phyloP scores from a whole-genome alignment of 2,113 vertebrate species.

The Chelonoidis abingdonii region DNA sequence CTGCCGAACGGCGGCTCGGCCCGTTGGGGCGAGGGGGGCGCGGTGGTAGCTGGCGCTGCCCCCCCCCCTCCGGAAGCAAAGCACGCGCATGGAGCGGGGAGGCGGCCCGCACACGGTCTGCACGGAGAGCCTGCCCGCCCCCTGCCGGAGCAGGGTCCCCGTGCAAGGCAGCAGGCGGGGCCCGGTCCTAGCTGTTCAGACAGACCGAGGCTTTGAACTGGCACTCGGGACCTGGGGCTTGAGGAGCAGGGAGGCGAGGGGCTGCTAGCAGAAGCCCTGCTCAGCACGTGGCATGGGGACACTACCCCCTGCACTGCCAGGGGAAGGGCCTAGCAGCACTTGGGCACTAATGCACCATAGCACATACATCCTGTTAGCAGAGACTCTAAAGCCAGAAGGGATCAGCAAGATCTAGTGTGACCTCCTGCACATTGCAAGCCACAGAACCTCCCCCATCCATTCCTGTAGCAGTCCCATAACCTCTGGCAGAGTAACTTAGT shows the following conservation, averaged over 20 bases:
- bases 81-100: not conserved
- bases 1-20: not conserved
- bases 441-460: too few relatives aligned
- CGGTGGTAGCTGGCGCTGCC: not conserved
- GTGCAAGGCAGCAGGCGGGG: not conserved
- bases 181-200: not conserved
- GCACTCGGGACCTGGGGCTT: too few relatives aligned
- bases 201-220: too few relatives aligned
- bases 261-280: too few relatives aligned
- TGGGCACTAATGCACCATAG: not conserved
- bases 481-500: too few relatives aligned
- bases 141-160: too few relatives aligned
- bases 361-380: fast-evolving
- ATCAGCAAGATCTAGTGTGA: not conserved
- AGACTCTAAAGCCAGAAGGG: not conserved
- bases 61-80: not conserved
- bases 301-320: not conserved
- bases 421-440: not conserved
- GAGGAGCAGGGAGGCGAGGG: too few relatives aligned
- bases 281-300: too few relatives aligned
- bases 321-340: not conserved
- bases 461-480: too few relatives aligned
- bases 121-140: too few relatives aligned
- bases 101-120: not conserved
- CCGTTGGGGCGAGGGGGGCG: not conserved